Evolutionary conservation across 2,797 vertebrate genomes (phyloP), one percentile per base, ranked within the genome.

Genomic region (Petrocephalus schoutedeni): DNA sequence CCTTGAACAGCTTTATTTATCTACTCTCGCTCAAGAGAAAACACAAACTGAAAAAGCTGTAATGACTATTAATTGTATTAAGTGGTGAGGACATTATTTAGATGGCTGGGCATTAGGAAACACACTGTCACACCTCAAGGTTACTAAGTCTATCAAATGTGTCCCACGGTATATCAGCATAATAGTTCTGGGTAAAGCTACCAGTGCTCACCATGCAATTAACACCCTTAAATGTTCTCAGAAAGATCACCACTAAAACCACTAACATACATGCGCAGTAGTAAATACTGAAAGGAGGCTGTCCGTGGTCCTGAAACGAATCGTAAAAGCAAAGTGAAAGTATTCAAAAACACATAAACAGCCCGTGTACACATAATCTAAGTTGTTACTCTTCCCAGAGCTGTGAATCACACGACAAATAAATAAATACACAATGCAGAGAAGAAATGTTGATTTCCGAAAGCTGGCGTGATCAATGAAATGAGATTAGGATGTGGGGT

Each of bases 1-100:
- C 94, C 91, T n/a, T 94, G 94, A 94, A 94, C 96, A 95, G 95
- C 93, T 96, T 96, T 96, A 96, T 96, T 95, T 96, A 93, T 94
- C 95, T 94, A 94, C 91, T 92, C 94, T 92, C 94, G 93, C 94
- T 93, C 94, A 94, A 95, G 96, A 94, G 94, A 95, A 93, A 89
- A 83, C 19, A 49, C 87, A 90, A 83, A 88, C 88, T 88, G 56
- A 89, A 51, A 87, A 84, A 85, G 59, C 45, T 53, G 45, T 82
- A 49, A 67, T 82, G 54, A 83, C 56, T 49, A 84, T 87, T 21
- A 87, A 58, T 87, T 85, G 51, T 54, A 84, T 85, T 85, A 56
- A 87, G 54, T 45, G 49, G 32, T 49, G 58, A 87, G n/a, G 61
- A 67, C 86, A 87, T 87, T 83, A 83, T 87, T 87, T 74, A 28